These are phyloP conservation scores for Peromyscus attwateri DNA, from an alignment of 2,797 vertebrate genomes.

Conservation along the genomic window DNA sequence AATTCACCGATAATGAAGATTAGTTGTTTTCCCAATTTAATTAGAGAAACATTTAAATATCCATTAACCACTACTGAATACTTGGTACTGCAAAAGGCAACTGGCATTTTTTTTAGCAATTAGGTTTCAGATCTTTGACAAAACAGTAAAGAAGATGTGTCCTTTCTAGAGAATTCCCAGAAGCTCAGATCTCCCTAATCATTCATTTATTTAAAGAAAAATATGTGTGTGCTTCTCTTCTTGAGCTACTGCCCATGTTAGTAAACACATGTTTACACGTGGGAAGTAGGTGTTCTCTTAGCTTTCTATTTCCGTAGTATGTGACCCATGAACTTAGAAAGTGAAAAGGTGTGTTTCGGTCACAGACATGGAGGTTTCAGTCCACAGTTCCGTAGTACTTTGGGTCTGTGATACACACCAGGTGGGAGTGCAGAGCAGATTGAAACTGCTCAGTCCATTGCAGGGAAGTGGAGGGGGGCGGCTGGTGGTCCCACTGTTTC, in stretches of 20 bases:
- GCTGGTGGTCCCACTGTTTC: not conserved
- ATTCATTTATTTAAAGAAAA: not conserved
- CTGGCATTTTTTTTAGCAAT: slow-evolving; percentile 39
- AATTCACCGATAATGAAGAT: slow-evolving; percentile 67
- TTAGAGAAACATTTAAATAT: slow-evolving; percentile 71
- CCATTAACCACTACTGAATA: slow-evolving; percentile 54
- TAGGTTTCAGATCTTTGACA: slow-evolving; percentile 44
- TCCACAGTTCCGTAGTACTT: too few relatives aligned
- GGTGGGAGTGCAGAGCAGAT: not conserved
- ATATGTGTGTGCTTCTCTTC: not conserved
- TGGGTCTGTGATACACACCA: not conserved
- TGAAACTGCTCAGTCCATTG: not conserved
- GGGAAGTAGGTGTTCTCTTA: not conserved
- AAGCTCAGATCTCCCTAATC: not conserved
- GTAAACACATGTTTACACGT: slow-evolving; percentile 11
- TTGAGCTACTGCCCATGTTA: not conserved
- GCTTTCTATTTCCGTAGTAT: not conserved
- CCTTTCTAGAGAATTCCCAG: slow-evolving; percentile 13
- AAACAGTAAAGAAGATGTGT: slow-evolving; percentile 2
- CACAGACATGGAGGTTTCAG: not conserved
- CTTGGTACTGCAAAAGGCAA: slow-evolving; percentile 27
- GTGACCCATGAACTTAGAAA: too few relatives aligned
- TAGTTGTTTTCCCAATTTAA: slow-evolving; percentile 63
- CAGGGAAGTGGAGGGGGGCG: not conserved
- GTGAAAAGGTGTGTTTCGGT: not conserved